These are phyloP conservation scores for Rhinoraja longicauda DNA, from an alignment of 2,797 vertebrate genomes.

Conservation along the genomic window DNA sequence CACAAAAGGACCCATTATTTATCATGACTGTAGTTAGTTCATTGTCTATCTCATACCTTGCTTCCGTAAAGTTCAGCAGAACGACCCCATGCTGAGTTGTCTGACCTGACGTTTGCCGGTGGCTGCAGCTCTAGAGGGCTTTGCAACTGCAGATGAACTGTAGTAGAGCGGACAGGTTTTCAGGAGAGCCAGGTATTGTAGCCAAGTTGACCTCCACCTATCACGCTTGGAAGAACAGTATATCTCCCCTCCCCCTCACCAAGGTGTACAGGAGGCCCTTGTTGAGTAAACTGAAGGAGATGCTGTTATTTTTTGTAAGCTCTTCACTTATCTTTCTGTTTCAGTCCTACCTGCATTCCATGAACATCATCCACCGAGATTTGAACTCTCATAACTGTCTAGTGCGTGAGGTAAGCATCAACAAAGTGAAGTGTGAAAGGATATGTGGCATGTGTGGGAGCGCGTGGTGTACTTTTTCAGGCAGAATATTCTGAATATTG, in stretches of 20 bases:
- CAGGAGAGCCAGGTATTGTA: not conserved
- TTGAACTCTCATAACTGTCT: conserved; percentile 98
- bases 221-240: not conserved
- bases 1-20: not conserved
- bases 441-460: not conserved
- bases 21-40: too few species aligned
- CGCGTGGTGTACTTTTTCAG: not conserved
- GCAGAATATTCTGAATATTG: not conserved
- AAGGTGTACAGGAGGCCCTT: not conserved
- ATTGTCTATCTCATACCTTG: not conserved
- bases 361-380: conserved; percentile 96
- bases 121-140: not conserved
- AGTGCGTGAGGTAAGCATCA: conserved; percentile 77
- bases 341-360: conserved; percentile 92
- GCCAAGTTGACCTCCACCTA: not conserved
- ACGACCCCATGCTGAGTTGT: not conserved
- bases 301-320: not conserved
- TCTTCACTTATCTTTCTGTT: conserved; percentile 33
- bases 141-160: not conserved
- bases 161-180: too few species aligned
- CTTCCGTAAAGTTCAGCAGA: not conserved
- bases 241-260: too few species aligned
- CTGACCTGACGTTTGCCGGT: too few species aligned
- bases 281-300: not conserved
- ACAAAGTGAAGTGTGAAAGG: not conserved